phyloP scores from a whole-genome alignment of 2,888 invertebrate genomes.

The Auanema freiburgensis region DNA sequence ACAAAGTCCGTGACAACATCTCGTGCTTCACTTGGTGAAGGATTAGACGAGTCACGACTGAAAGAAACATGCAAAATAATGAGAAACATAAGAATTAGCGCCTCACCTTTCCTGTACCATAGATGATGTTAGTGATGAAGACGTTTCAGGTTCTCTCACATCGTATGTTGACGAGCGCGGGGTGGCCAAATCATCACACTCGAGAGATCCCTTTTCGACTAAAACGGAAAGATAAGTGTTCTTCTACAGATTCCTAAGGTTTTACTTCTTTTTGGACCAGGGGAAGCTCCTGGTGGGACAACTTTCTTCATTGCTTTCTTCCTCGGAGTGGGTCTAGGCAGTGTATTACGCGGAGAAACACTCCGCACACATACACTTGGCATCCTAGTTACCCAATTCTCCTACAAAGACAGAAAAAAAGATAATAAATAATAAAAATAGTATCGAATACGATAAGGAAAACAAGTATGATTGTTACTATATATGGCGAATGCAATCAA shows the following conservation, averaged over 20 bases:
- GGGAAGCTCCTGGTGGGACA: neutral
- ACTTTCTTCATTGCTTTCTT: slow-evolving; percentile 16
- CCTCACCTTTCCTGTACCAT: slow-evolving; percentile 15
- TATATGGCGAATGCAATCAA: neutral
- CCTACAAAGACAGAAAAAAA: neutral
- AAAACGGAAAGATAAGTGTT: no score
- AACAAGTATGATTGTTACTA: neutral
- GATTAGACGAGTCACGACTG: slow-evolving; percentile 11
- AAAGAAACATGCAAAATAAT: slow-evolving; percentile 9
- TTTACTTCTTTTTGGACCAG: neutral
- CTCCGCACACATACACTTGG: slow-evolving; percentile 20
- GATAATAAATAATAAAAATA: neutral
- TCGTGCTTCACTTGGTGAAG: slow-evolving; percentile 25
- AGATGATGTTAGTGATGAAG: slow-evolving; percentile 16
- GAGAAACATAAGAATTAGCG: neutral
- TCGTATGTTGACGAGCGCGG: slow-evolving; percentile 20
- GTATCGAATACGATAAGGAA: neutral
- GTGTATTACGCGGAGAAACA: slow-evolving; percentile 21
- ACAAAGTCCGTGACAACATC: slow-evolving; percentile 29
- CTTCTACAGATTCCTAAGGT: no score
- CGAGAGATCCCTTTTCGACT: neutral
- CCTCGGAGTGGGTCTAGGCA: slow-evolving; percentile 25
- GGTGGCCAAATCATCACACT: slow-evolving; percentile 13
- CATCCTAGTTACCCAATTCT: slow-evolving; percentile 8
- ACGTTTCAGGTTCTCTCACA: slow-evolving; percentile 4